phyloP scores from a whole-genome alignment of 2,797 vertebrate species.

The Leptatherina wallacei region DNA sequence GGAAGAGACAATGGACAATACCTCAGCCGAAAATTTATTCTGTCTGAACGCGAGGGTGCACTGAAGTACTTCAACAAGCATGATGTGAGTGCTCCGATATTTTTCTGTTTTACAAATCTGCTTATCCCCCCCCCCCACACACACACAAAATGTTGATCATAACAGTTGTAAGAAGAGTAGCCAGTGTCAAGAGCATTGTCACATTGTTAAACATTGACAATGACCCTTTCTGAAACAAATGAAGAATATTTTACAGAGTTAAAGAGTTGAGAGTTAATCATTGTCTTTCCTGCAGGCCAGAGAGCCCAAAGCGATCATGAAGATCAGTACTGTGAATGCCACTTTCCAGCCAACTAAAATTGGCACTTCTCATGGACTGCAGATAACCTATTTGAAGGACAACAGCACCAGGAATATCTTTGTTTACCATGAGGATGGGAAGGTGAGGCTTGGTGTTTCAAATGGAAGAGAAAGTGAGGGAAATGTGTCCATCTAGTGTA shows the following conservation, averaged over 20 bases:
- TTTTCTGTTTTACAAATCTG: background rate
- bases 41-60: constrained; percentile 92
- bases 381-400: constrained; percentile 95
- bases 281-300: constrained; percentile 83
- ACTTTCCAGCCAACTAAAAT: constrained; percentile 95
- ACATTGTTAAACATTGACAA: background rate
- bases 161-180: background rate
- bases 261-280: background rate
- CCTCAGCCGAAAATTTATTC: constrained; percentile 93
- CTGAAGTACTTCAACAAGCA: constrained; percentile 54
- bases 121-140: background rate
- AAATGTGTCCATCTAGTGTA: constrained; percentile 4
- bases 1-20: constrained; percentile 96
- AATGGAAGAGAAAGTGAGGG: background rate
- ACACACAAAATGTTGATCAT: too few relatives aligned
- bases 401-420: constrained; percentile 98
- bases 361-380: constrained; percentile 90
- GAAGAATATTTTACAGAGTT: background rate
- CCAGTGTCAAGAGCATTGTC: background rate
- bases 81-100: constrained; percentile 28
- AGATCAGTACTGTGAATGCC: constrained; percentile 91
- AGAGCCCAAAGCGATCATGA: constrained; percentile 95
- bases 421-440: constrained; percentile 94
- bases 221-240: too few relatives aligned
- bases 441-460: constrained; percentile 81